phyloP scores from a whole-genome alignment of 1,140 invertebrate species.

The Acyrthosiphon pisum region DNA sequence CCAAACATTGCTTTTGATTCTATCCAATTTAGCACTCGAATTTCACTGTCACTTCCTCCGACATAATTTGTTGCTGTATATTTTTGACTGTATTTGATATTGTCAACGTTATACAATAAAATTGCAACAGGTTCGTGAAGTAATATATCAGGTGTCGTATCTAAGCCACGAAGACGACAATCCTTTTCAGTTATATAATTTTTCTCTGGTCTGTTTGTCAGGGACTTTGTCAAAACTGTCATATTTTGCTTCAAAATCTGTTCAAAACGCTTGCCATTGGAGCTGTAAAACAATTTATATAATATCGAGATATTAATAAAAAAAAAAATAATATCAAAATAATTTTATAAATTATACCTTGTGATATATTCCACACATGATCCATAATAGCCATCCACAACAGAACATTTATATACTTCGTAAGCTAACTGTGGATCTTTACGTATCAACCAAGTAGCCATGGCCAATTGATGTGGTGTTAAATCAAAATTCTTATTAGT shows the following conservation, averaged over 20 bases:
- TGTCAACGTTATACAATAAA: background rate
- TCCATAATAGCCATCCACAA: slow-evolving; percentile 31
- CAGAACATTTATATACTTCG: slow-evolving; percentile 32
- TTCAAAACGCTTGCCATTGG: background rate
- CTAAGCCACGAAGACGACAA: slow-evolving; percentile 82
- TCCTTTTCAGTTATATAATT: slow-evolving; percentile 75
- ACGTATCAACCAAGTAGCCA: slow-evolving; percentile 13
- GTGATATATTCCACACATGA: slow-evolving; percentile 27
- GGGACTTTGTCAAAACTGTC: background rate
- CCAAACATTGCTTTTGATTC: slow-evolving; percentile 96
- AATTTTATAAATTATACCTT: slow-evolving; percentile 15
- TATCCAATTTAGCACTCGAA: slow-evolving; percentile 91
- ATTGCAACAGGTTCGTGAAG: slow-evolving; percentile 84
- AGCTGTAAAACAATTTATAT: background rate
- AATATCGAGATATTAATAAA: background rate
- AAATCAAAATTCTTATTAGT: background rate
- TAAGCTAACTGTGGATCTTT: slow-evolving; percentile 42
- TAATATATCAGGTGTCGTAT: slow-evolving; percentile 95
- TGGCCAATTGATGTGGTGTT: background rate
- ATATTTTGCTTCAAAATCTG: background rate
- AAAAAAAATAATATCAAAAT: background rate
- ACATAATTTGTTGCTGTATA: background rate
- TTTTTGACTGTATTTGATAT: background rate
- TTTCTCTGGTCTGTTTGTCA: background rate
- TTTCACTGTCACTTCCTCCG: slow-evolving; percentile 69